Evolutionary conservation across 2,888 invertebrate genomes (phyloP).

Genomic region (Parthenolecanium corni): DNA sequence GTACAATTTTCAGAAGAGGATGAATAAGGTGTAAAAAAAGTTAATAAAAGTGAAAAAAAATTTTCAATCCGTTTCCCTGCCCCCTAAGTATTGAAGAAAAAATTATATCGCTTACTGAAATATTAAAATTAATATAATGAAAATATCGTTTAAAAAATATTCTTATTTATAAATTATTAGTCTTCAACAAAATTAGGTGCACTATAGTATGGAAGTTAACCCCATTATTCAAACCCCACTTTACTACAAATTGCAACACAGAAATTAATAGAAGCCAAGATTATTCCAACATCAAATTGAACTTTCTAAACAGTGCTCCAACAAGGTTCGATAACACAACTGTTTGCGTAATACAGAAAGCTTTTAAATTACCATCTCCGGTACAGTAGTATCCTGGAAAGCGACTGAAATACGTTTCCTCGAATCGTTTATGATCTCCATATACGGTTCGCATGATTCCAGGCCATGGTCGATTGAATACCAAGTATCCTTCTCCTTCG

Average conservation of each 20-base stretch:
- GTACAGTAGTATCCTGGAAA: slow-evolving; percentile 97
- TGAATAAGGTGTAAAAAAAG: no score
- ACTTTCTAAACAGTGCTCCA: neutral
- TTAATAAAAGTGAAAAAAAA: no score
- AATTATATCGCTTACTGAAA: no score
- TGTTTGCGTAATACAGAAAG: neutral
- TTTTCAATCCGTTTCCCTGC: no score
- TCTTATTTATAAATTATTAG: no score
- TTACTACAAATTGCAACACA: neutral
- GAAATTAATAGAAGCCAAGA: neutral
- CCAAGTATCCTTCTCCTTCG: slow-evolving; percentile 86
- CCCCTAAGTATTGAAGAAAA: no score
- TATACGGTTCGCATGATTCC: slow-evolving; percentile 93
- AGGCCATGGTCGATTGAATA: slow-evolving; percentile 93
- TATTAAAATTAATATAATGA: no score
- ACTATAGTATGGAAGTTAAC: neutral
- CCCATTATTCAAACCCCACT: neutral
- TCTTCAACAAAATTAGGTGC: no score
- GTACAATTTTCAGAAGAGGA: no score
- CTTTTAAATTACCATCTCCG: slow-evolving; percentile 67
- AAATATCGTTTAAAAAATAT: no score
- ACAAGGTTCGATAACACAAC: neutral
- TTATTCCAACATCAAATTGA: neutral
- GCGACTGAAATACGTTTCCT: slow-evolving; percentile 85
- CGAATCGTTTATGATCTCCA: slow-evolving; percentile 79